A percentile compares a stretch with the other conserved stretches of the same genome.
Evolutionary conservation across 2,797 vertebrate genomes (phyloP).

Genomic region (Chrosomus eos): DNA sequence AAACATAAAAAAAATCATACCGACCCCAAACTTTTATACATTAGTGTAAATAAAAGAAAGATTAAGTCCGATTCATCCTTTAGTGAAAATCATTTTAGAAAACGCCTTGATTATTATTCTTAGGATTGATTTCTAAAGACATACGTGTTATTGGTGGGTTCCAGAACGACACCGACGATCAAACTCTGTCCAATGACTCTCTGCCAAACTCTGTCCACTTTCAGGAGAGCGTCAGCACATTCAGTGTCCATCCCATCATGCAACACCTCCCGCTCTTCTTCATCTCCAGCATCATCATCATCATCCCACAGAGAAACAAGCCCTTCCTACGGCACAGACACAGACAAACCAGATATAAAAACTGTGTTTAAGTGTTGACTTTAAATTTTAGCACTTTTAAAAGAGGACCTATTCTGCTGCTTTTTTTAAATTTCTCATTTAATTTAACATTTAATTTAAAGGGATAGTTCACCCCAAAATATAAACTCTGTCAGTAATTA

Average conservation of each 20-base stretch:
- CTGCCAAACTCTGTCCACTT: conserved; percentile 86
- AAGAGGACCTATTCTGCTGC: not conserved
- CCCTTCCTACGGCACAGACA: conserved; percentile 76
- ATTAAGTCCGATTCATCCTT: not conserved
- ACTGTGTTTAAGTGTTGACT: not conserved
- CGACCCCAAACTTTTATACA: no score
- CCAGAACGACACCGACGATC: conserved; percentile 85
- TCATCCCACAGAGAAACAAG: conserved; percentile 89
- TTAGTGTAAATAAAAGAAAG: no score
- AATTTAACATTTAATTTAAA: no score
- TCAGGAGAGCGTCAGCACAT: conserved; percentile 66
- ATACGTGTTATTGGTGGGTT: conserved; percentile 64
- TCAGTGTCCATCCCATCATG: conserved; percentile 58
- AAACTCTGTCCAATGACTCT: conserved; percentile 81
- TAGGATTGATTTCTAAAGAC: not conserved
- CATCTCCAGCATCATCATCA: conserved; percentile 65
- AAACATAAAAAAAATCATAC: no score
- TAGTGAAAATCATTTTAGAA: not conserved
- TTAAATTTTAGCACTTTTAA: no score
- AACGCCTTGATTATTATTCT: not conserved
- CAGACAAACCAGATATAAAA: conserved; percentile 25
- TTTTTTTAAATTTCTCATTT: no score
- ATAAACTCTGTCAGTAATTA: no score
- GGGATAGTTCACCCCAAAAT: no score
- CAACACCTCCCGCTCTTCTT: not conserved